These are phyloP conservation scores for Philhelius pedissequus DNA, from an alignment of 2,888 invertebrate genomes.

Conservation along the genomic window DNA sequence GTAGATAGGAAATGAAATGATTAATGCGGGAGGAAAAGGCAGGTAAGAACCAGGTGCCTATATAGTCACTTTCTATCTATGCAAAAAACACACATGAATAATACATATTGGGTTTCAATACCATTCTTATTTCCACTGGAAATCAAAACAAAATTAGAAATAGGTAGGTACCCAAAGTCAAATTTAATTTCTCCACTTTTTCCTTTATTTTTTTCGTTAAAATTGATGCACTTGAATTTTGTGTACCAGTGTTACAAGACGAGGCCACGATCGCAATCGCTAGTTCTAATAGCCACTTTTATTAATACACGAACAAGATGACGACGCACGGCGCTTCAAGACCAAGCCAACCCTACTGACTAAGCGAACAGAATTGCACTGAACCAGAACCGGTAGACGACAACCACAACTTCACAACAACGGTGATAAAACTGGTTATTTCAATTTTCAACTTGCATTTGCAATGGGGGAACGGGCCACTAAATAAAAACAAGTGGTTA, in stretches of 20 bases:
- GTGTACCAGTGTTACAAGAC: conserved; percentile 22
- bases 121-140: conserved; percentile 38
- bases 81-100: background rate
- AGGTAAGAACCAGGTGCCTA: background rate
- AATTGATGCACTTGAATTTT: conserved; percentile 61
- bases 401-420: conserved; percentile 20
- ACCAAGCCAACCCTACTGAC: conserved; percentile 28
- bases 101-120: conserved; percentile 37
- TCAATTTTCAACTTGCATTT: conserved; percentile 8
- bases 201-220: background rate
- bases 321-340: background rate
- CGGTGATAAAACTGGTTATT: conserved; percentile 27
- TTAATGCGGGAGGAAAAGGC: conserved; percentile 34
- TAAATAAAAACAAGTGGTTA: conserved; percentile 49
- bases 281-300: background rate
- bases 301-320: background rate
- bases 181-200: conserved; percentile 35
- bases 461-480: conserved; percentile 40
- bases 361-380: conserved; percentile 67
- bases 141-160: conserved; percentile 1
- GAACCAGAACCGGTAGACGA: conserved; percentile 66
- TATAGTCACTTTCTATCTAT: conserved; percentile 23
- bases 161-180: background rate
- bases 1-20: conserved; percentile 1
- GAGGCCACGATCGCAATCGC: conserved; percentile 53